Evolutionary conservation across 2,113 vertebrate genomes (phyloP), one percentile per base, ranked within the genome.

Genomic region (Oreochromis tanganicae): DNA sequence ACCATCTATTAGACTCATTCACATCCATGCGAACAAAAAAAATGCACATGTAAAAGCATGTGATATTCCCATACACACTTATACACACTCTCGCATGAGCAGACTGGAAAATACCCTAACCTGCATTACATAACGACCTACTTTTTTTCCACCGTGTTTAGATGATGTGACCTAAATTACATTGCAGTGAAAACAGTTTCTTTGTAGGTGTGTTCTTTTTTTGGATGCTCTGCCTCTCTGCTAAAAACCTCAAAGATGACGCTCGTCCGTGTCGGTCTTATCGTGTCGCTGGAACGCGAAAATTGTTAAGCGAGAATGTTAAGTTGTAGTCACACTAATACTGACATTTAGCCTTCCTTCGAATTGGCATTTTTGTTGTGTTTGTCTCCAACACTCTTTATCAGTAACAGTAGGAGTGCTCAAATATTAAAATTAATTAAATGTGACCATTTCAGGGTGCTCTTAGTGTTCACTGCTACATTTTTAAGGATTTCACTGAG

Each of bases 91-190:
- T 92, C 32, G 88, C 89, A 89, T 93, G 88, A 93, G 90, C 87
- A 91, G 84, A 82, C 83, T 82, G 95, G 93, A 95, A 94, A 94
- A 95, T 88, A 95, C 95, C 93, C 90, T 88, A 91, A 93, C 93
- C 93, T 93, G 91, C 48, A 87, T 95, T 94, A 93, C 82, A 55
- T 93, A 94, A 93, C 80, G 29, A 90, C 91, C 95, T 92, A 93
- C 86, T 94, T 95, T 93, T 87, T 19, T 50, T 3, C 19, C 68
- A 73, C 52, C 29, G 38, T 32, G n/a, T 92, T 88, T 83, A 55
- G 88, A 88, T 83, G 36, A 80, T 79, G 71, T 91, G 90, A 81
- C 92, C 90, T 89, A 80, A 92, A 94, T 94, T 91, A 66, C 85
- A 89, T 87, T 92, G 91, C 89, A 84, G 91, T 83, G 66, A 81